These are phyloP conservation scores for Antennarius striatus DNA, from an alignment of 2,113 vertebrate species.

Conservation along the genomic window DNA sequence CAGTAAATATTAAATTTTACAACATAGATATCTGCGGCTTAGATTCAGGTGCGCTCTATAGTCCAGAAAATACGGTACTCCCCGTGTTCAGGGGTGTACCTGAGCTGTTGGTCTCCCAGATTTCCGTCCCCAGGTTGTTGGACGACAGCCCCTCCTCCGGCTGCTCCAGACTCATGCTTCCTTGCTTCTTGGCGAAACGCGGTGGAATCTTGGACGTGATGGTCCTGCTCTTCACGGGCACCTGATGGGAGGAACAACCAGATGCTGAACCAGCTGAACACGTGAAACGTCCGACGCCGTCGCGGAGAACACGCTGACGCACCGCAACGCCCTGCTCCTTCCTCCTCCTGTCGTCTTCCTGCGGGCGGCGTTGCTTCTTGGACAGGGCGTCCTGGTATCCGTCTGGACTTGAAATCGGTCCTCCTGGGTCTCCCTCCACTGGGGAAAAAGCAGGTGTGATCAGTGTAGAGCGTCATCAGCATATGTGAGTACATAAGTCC, in stretches of 20 bases:
- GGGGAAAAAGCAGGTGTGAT: conserved; percentile 18
- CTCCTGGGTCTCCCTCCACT: conserved; percentile 83
- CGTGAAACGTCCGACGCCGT: neutral
- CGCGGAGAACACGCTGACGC: conserved; percentile 16
- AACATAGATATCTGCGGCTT: no score
- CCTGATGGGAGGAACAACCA: conserved; percentile 67
- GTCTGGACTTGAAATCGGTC: conserved; percentile 76
- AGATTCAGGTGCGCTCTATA: no score
- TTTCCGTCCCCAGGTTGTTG: conserved; percentile 93
- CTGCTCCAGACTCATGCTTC: conserved; percentile 87
- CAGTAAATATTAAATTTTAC: no score
- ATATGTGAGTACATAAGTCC: neutral
- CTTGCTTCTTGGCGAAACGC: conserved; percentile 97
- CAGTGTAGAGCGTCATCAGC: neutral
- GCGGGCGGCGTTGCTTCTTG: conserved; percentile 93
- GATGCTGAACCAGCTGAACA: neutral
- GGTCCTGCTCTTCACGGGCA: conserved; percentile 85
- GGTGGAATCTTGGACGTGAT: conserved; percentile 94
- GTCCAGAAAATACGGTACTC: neutral
- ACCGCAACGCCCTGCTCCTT: conserved; percentile 91
- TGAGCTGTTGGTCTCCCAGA: conserved; percentile 95
- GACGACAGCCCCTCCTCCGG: conserved; percentile 84
- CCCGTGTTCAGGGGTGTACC: conserved; percentile 71
- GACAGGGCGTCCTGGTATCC: conserved; percentile 91
- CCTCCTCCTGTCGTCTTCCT: conserved; percentile 93